Evolutionary conservation across 92 coral and sea anemone species (phyloP), one percentile per base, ranked within the genome.

Genomic region (Meandrina meandrites): DNA sequence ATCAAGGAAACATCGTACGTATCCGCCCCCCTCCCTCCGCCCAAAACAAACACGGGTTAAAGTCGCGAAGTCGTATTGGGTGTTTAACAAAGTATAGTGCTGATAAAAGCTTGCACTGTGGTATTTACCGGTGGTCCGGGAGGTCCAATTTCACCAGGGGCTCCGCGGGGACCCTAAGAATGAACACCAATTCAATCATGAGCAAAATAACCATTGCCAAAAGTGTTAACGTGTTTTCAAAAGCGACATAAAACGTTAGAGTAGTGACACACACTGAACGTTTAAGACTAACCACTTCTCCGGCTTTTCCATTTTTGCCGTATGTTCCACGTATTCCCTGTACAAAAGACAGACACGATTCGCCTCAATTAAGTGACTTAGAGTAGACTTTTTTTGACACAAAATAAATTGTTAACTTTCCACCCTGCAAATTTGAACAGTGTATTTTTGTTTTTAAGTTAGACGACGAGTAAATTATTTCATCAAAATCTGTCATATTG

Each of bases 241-340:
- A 1, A 9, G 56, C 1, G 56, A 51, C 56, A 51, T 13, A 14
- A 51, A 9, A 51, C 16, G 12, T 51, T 51, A n/a, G 56, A 3
- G 56, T 8, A 40, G 45, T 40, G 6, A 40, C 45, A 48, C 53
- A 48, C 53, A 48, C 11, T 48, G 14, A 48, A 48, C 53, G 1
- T 48, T 48, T 4, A 48, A 48, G 7, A 31, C 88, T 18, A n/a
- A 85, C 88, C 88, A 48, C 75, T 15, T 27, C 88, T 62, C 88
- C 88, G 8, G 88, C 40, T 75, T 85, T 85, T 58, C 88, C 88
- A 31, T 85, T 66, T 35, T 75, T 64, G 45, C 88, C 88, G 74
- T 85, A 40, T 0, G 60, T 37, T 62, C 88, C 88, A 21, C 88
- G 88, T 36, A 42, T 58, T 21, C 88, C 88, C 88, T 85, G 45